phyloP scores from a whole-genome alignment of 37 sponge, comb jelly and placozoan species.

The Crambe crambe region DNA sequence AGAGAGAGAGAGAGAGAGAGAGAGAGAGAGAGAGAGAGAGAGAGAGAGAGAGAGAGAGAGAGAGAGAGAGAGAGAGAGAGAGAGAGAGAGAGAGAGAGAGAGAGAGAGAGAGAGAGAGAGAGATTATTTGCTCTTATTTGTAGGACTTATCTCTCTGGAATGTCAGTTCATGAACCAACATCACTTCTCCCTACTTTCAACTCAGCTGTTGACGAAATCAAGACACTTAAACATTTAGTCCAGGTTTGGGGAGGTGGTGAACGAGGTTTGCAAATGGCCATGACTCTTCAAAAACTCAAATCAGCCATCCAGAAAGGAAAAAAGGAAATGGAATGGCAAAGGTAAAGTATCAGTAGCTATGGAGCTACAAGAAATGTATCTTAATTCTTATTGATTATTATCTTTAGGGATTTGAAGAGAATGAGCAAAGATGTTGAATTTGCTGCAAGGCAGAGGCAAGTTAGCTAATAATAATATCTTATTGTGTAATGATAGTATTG shows the following conservation, averaged over 20 bases:
- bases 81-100: conserved; percentile 56
- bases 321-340: conserved; percentile 75
- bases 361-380: neutral
- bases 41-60: conserved; percentile 42
- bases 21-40: conserved; percentile 49
- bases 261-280: conserved; percentile 67
- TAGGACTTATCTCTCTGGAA: conserved; percentile 57
- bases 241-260: conserved; percentile 72
- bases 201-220: conserved; percentile 31
- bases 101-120: conserved; percentile 46
- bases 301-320: conserved; percentile 62
- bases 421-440: neutral
- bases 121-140: no score
- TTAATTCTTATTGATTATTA: neutral
- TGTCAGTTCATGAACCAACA: conserved; percentile 32
- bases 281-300: conserved; percentile 75
- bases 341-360: conserved; percentile 21
- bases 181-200: conserved; percentile 27
- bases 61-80: conserved; percentile 54
- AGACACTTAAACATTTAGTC: conserved; percentile 48
- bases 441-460: neutral
- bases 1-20: conserved; percentile 45
- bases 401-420: neutral
- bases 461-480: neutral
- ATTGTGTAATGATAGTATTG: neutral